Conservation (phyloP, 2,888 invertebrate genomes). For the Digitonthophagus gazella region DNA sequence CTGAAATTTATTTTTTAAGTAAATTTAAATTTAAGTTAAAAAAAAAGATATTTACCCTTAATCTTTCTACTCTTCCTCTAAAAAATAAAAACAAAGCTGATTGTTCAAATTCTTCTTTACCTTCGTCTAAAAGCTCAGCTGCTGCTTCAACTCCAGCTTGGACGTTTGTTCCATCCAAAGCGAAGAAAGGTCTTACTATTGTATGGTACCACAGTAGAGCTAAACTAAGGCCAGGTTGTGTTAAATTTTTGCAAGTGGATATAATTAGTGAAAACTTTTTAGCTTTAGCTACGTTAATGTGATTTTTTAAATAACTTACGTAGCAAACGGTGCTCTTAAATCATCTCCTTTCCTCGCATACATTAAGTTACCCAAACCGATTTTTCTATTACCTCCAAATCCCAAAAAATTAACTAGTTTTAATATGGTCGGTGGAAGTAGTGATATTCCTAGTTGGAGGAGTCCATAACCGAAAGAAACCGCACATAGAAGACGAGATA, state of each 20-base stretch:
- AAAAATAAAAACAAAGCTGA: conserved; percentile 68
- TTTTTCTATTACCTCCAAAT: conserved; percentile 62
- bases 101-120: conserved; percentile 56
- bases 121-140: conserved; percentile 55
- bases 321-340: conserved; percentile 67
- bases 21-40: not conserved
- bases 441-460: conserved; percentile 65
- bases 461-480: conserved; percentile 70
- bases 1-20: conserved; percentile 44
- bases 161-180: conserved; percentile 61
- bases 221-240: conserved; percentile 45
- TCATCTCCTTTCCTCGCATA: conserved; percentile 62
- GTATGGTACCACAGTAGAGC: conserved; percentile 68
- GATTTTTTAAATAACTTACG: conserved; percentile 49
- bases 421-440: conserved; percentile 64
- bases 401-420: conserved; percentile 63
- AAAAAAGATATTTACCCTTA: conserved; percentile 54
- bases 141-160: conserved; percentile 59
- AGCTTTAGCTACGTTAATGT: conserved; percentile 5
- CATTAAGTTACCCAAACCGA: conserved; percentile 60
- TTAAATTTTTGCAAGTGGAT: not conserved
- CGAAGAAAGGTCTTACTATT: conserved; percentile 66
- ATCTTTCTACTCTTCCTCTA: conserved; percentile 59
- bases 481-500: conserved; percentile 63
- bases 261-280: not conserved